These are phyloP conservation scores for Hassar affinis DNA, from an alignment of 2,113 vertebrate species.

Conservation along the genomic window DNA sequence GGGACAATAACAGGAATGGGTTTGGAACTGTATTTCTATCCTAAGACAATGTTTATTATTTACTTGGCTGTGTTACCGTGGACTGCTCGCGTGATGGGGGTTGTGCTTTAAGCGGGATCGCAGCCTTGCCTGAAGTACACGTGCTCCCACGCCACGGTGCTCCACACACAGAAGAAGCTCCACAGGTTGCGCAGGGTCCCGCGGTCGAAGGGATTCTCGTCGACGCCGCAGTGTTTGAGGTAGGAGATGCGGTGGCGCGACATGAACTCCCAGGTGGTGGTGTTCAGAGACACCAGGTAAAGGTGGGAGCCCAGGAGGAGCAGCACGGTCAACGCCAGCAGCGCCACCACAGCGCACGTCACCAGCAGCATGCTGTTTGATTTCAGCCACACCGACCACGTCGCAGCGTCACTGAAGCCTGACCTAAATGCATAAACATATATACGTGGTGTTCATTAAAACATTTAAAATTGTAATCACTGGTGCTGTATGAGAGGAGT, in stretches of 20 bases:
- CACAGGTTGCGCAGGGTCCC: conserved; percentile 85
- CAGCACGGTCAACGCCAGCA: conserved; percentile 73
- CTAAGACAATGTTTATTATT: not conserved
- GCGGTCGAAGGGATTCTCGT: conserved; percentile 89
- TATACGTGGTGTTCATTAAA: not conserved
- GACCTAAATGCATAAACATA: conserved; percentile 75
- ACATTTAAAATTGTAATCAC: not conserved
- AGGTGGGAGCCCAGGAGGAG: conserved; percentile 87
- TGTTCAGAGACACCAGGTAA: conserved; percentile 89
- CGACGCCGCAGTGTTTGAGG: conserved; percentile 79
- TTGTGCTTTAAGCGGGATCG: conserved; percentile 66
- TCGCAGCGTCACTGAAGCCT: conserved; percentile 73
- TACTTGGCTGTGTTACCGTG: conserved; percentile 16
- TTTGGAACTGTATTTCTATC: conserved; percentile 19
- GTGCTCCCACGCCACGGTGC: conserved; percentile 82
- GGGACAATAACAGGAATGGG: conserved; percentile 10
- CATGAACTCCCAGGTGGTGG: conserved; percentile 98
- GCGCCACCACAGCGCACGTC: conserved; percentile 70
- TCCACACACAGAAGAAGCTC: conserved; percentile 88
- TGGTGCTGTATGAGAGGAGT: not conserved
- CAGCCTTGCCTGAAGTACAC: conserved; percentile 79
- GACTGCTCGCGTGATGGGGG: not conserved
- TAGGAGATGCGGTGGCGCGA: conserved; percentile 90
- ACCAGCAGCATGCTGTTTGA: conserved; percentile 75
- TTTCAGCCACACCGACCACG: conserved; percentile 80